Base-by-base conservation (phyloP, 2,888 invertebrate species). In the Lepidocyrtinus sp. region DNA sequence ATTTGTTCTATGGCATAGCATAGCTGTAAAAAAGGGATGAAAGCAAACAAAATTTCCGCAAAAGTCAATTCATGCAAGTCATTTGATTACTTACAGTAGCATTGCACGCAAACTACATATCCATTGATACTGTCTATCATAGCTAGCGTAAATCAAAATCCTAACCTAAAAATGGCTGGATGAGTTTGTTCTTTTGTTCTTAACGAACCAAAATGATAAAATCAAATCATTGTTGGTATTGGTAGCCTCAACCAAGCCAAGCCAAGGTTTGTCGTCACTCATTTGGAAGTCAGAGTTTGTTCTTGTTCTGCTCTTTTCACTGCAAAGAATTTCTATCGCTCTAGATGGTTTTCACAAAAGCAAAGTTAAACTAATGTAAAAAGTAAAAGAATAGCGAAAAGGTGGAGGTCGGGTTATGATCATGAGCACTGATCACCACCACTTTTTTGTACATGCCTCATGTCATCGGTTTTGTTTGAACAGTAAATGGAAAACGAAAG, bases 201-300 rank as follows among this genome's bases (percentile, higher is more conserved):
- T 74, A 74, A 74, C 74, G 74, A 74, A 74, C 74, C 74, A 15
- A 74, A 74, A 45, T 67, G 74, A 74, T 59, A 67, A 74, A 73
- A 74, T 74, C 74, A 74, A 74, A 67, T 74, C 74, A 74, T 74
- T 50, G 22, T n/a, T n/a, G n/a, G n/a, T 46, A 64, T 59, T 61
- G 67, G 67, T 12, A 61, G 21, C 70, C 12, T 1, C 5, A 17
- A 5, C 68, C 45, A 45, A 45, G n/a, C n/a, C n/a, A n/a, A n/a
- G n/a, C n/a, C n/a, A n/a, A n/a, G n/a, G n/a, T n/a, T n/a, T n/a
- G n/a, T n/a, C n/a, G n/a, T n/a, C 65, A 74, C 24, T 74, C 74
- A 74, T 45, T 74, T 74, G 74, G 74, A 74, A 74, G 67, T 74
- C 74, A 74, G 26, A 5, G 67, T 17, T 25, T 67, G 67, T 67